A percentile compares a stretch with the other conserved stretches of the same genome.
Conservation (phyloP, 2,888 invertebrate genomes). For the Amblyjoppa fuscipennis region DNA sequence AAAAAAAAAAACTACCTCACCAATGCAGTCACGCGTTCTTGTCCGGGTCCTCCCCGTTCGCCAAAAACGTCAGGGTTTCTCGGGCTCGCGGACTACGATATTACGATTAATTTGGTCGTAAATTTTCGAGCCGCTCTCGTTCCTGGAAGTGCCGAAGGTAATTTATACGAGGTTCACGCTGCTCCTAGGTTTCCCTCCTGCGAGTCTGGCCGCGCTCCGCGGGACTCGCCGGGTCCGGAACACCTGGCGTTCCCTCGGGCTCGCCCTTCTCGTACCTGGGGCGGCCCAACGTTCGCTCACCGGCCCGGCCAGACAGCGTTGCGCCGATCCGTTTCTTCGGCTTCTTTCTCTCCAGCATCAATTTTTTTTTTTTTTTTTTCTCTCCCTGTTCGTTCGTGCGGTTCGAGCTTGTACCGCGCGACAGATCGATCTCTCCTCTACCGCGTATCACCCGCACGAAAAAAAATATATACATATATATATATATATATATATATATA, state of each 20-base stretch:
- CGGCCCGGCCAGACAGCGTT: conserved; percentile 80
- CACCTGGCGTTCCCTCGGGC: conserved; percentile 62
- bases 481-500: too few relatives aligned
- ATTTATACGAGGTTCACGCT: conserved; percentile 82
- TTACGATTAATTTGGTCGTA: conserved; percentile 84
- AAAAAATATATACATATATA: neutral
- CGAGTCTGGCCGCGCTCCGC: conserved; percentile 78
- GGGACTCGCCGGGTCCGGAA: conserved; percentile 59
- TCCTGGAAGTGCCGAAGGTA: conserved; percentile 80
- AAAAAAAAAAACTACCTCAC: neutral
- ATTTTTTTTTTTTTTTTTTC: conserved; percentile 35
- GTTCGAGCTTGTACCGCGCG: neutral
- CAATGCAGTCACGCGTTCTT: neutral
- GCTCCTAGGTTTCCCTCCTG: conserved; percentile 47
- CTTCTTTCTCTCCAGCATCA: conserved; percentile 30
- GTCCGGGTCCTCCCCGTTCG: neutral
- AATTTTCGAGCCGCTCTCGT: conserved; percentile 80
- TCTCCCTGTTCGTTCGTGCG: conserved; percentile 3
- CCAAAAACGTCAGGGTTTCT: conserved; percentile 24
- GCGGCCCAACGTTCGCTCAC: conserved; percentile 66
- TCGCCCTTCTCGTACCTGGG: conserved; percentile 59
- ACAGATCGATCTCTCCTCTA: conserved; percentile 26
- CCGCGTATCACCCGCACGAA: neutral
- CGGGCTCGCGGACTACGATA: conserved; percentile 75
- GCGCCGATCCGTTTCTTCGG: conserved; percentile 75